Base-by-base conservation (phyloP, 1,140 invertebrate species). In the Ptiloglossa arizonensis region DNA sequence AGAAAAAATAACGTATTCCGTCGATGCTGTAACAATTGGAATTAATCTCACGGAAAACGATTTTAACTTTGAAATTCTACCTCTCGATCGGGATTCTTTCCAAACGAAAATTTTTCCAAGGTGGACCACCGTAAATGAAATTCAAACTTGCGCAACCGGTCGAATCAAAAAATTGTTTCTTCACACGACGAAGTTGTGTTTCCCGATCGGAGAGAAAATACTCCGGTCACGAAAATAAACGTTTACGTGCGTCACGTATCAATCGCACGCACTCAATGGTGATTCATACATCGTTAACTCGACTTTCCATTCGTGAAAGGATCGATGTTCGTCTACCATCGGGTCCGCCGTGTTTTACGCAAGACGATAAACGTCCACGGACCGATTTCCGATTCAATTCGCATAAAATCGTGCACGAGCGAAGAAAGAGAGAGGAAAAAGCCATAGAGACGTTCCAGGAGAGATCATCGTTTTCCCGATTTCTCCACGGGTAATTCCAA, bases 251-350 rank as follows among this genome's bases (percentile, higher is more conserved):
- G 19, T 60, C 32, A 38, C n/a, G 22, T 56, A 19, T 59, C 41
- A n/a, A 69, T 59, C 32, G 19, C 24, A 5, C 19, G 54, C 27
- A 9, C 52, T 38, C 15, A 0, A 63, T 17, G 13, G 27, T 59
- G 41, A 76, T 69, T 76, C 54, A 48, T 76, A 41, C 27, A 15
- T 69, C 54, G 11, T 60, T 69, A 69, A 69, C 17, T 46, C 5
- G 24, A 68, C 64, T 76, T 76, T 76, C 64, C 73, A 69, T 32
- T 76, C 54, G 73, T 76, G 73, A 76, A 76, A 76, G 73, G 73
- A 60, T 75, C 22, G 5, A 50, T 60, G 59, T 35, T 59, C 27
- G 24, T 56, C 5, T 11, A 50, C 15, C 32, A 9, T n/a, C n/a
- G 29, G 9, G 48, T 73, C 41, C 17, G 1, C n/a, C 13, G 1